Percentiles rank a stretch among this genome's conserved stretches.
Evolutionary conservation across 2,113 vertebrate genomes (phyloP).

Genomic region (Rissa tridactyla): DNA sequence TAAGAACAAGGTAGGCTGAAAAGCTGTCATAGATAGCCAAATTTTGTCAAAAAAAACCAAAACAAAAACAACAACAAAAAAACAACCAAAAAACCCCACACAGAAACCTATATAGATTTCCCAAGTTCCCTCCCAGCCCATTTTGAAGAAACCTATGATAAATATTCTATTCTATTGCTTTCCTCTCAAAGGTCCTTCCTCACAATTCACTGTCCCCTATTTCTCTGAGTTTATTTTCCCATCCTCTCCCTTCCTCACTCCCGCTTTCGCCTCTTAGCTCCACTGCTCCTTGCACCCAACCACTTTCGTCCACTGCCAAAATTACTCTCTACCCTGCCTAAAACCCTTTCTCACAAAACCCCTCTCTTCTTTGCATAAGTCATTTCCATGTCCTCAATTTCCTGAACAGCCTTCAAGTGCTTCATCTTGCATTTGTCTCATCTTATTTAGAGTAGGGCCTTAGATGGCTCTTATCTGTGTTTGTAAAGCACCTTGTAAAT

Average conservation of each 20-base stretch:
- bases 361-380: not conserved
- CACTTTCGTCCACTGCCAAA: not conserved
- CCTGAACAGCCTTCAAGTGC: conserved; percentile 10
- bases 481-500: conserved; percentile 58
- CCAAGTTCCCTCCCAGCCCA: not conserved
- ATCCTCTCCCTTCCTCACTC: not conserved
- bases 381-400: not conserved
- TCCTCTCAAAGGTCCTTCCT: not conserved
- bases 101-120: not conserved
- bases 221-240: not conserved
- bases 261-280: not conserved
- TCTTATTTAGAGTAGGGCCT: conserved; percentile 7
- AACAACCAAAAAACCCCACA: no score
- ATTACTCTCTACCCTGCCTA: not conserved
- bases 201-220: not conserved
- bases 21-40: not conserved
- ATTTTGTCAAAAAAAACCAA: not conserved
- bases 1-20: not conserved
- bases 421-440: not conserved
- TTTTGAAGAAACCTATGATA: not conserved
- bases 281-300: not conserved
- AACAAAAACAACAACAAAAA: not conserved
- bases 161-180: not conserved
- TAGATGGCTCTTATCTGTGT: conserved; percentile 31
- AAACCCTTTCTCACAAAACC: not conserved